Conservation (phyloP, 2,113 vertebrate species). For the Macrotus californicus region DNA sequence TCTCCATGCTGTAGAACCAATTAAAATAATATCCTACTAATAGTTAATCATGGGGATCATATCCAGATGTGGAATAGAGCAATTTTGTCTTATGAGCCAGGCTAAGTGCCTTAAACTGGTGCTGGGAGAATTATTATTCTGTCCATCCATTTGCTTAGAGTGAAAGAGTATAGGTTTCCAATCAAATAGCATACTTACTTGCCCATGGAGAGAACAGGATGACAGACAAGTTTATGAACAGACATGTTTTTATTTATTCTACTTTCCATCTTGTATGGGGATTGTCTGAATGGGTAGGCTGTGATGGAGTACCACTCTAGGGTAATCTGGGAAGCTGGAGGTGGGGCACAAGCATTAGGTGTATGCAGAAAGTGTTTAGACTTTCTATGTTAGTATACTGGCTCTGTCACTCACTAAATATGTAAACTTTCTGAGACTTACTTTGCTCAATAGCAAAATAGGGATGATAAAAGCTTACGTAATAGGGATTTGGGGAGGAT, state of each 20-base stretch:
- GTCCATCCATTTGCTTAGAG: neutral
- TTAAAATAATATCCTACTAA: constrained; percentile 11
- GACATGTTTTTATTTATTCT: neutral
- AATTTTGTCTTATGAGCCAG: neutral
- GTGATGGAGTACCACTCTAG: neutral
- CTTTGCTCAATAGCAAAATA: constrained; percentile 2
- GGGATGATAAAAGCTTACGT: neutral
- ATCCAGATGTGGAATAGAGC: neutral
- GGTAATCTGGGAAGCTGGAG: neutral
- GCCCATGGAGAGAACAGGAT: neutral
- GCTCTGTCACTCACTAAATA: neutral
- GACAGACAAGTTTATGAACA: neutral
- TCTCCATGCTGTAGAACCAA: neutral
- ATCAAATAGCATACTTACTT: neutral
- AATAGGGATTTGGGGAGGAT: neutral
- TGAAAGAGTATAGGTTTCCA: neutral
- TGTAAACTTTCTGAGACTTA: constrained; percentile 25
- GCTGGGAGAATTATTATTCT: neutral
- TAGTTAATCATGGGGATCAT: neutral
- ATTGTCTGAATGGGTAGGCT: neutral
- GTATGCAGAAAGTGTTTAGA: neutral
- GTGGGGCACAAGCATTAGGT: neutral
- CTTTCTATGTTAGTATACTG: neutral
- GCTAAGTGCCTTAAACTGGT: neutral
- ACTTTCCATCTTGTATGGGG: neutral